Percentiles rank a stretch among this genome's conserved stretches.
phyloP scores from a whole-genome alignment of 1,140 invertebrate genomes.

The Trichonephila inaurata region DNA sequence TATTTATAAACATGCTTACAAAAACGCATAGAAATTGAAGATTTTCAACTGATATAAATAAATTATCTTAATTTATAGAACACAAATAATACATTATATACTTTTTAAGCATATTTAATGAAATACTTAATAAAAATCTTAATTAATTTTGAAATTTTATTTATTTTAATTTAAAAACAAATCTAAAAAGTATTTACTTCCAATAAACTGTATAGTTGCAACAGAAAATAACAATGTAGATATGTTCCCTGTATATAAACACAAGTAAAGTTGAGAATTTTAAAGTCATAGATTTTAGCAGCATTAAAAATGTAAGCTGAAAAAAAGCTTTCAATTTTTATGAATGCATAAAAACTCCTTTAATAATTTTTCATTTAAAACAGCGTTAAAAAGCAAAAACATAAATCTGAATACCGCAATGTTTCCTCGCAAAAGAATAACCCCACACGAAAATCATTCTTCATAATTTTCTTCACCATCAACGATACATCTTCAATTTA shows the following conservation, averaged over 20 bases:
- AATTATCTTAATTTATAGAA: no score
- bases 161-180: no score
- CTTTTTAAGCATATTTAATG: no score
- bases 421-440: neutral
- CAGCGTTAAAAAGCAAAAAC: neutral
- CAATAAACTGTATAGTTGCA: neutral
- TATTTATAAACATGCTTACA: no score
- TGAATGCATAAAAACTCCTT: neutral
- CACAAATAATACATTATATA: no score
- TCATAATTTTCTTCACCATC: neutral
- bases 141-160: no score
- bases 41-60: no score
- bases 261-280: neutral
- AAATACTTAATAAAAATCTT: no score
- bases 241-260: neutral
- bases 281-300: neutral
- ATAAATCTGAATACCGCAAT: neutral
- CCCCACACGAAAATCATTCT: neutral
- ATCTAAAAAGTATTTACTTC: neutral
- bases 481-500: conserved; percentile 5
- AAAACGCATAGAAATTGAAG: no score
- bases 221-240: neutral
- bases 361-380: neutral
- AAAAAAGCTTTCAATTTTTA: neutral
- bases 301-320: neutral